phyloP scores from a whole-genome alignment of 2,888 invertebrate genomes.

The Bellardia bayeri region DNA sequence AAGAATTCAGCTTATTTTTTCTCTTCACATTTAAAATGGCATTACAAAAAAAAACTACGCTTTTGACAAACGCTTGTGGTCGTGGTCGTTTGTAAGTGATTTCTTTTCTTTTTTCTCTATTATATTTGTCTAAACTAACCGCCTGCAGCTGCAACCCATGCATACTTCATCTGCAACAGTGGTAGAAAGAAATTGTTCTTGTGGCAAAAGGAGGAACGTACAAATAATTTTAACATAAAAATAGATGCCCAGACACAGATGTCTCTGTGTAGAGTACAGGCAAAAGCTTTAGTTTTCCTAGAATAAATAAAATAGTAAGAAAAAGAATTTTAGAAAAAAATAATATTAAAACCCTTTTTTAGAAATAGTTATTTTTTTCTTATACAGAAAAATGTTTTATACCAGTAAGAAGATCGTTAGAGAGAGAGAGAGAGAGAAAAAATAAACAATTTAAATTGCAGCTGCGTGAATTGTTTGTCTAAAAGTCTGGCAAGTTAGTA shows the following conservation, averaged over 20 bases:
- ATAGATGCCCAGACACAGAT: slow-evolving; percentile 70
- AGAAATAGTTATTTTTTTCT: slow-evolving; percentile 54
- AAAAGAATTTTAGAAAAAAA: slow-evolving; percentile 32
- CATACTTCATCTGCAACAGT: slow-evolving; percentile 47
- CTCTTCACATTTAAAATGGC: slow-evolving; percentile 8
- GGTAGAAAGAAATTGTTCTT: slow-evolving; percentile 35
- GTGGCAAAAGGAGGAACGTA: slow-evolving; percentile 44
- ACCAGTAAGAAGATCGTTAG: slow-evolving; percentile 29
- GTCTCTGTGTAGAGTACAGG: slow-evolving; percentile 46
- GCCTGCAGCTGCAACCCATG: slow-evolving; percentile 68
- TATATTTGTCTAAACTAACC: slow-evolving; percentile 68
- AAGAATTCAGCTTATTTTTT: slow-evolving; percentile 46
- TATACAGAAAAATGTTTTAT: not conserved
- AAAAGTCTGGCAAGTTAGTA: slow-evolving; percentile 66
- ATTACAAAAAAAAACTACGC: slow-evolving; percentile 7
- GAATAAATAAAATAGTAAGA: slow-evolving; percentile 60
- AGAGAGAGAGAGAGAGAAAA: slow-evolving; percentile 9
- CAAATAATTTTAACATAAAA: slow-evolving; percentile 16
- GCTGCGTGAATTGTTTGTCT: slow-evolving; percentile 72
- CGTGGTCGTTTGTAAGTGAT: slow-evolving; percentile 30
- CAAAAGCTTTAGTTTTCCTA: slow-evolving; percentile 63
- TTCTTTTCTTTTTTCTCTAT: slow-evolving; percentile 13
- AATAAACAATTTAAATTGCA: slow-evolving; percentile 70
- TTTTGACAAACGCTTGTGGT: slow-evolving; percentile 56
- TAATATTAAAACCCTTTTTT: slow-evolving; percentile 63